Base-by-base conservation (phyloP, 1,140 invertebrate species). In the Trichomalopsis sarcophagae region DNA sequence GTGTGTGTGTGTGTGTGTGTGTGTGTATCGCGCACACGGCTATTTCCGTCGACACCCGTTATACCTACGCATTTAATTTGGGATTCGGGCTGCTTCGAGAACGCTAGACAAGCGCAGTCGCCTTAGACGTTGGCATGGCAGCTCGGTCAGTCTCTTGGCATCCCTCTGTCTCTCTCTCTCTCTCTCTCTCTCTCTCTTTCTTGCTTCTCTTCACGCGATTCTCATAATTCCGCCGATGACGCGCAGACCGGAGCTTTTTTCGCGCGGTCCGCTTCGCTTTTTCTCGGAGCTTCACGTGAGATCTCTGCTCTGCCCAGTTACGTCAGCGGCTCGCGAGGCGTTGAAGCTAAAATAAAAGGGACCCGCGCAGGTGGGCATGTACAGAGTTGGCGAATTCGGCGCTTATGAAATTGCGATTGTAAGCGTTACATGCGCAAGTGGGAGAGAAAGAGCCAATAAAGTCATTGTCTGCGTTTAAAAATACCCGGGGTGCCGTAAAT, bases 71-170 rank as follows among this genome's bases (percentile, higher is more conserved):
- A 77, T 85, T 85, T 85, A 85, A 85, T 85, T 85, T 81, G 55
- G 79, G 84, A 81, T 77, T 85, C 47, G 82, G 87, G 87, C 86
- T 87, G 87, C 86, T 87, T 88, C 80, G 85, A 81, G 33, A 4
- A 36, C 27, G 55, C 55, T 62, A 85, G 84, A 85, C 86, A 87
- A 87, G 40, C 83, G 47, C 76, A 62, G 55, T 62, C 17, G 17
- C 79, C 73, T 50, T 27, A 40, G 40, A 62, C 75, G 81, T 79
- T 84, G 82, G 82, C 81, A 82, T 73, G 23, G 33, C 66, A 44
- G 82, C 84, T 23, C 74, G 40, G 69, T 79, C 27, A 27, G 80
- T 73, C 79, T 84, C 66, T 71, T 81, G 82, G 66, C 82, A 75
- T 85, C 21, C 47, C 33, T 30, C 86, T 81, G 78, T 75, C 33